Conservation (phyloP, 1,140 invertebrate species). For the Calliopsis andreniformis region DNA sequence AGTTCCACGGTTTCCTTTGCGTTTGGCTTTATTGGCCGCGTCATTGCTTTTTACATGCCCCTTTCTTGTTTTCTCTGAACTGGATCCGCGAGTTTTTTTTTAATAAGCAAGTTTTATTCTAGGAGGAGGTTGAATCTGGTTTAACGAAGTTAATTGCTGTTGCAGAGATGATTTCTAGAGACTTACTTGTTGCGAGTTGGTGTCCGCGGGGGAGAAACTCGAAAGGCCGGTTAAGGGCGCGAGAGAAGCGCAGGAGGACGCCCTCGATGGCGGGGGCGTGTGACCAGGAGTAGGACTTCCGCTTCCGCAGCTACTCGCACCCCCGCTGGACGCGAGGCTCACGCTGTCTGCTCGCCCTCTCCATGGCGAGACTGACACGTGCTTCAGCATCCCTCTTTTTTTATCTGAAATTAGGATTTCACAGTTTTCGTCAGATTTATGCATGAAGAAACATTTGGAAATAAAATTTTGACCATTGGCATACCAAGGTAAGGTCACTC, state of each 20-base stretch:
- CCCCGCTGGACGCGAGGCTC: constrained; percentile 88
- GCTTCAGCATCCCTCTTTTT: constrained; percentile 88
- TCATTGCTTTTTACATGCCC: constrained; percentile 56
- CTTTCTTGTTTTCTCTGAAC: constrained; percentile 25
- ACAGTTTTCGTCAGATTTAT: neutral
- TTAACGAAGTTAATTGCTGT: neutral
- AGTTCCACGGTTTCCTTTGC: constrained; percentile 55
- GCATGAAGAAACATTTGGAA: too few species aligned
- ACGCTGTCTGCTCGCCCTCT: constrained; percentile 90
- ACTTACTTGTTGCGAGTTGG: constrained; percentile 75
- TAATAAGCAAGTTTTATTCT: too few species aligned
- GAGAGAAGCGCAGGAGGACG: constrained; percentile 78
- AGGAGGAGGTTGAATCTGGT: too few species aligned
- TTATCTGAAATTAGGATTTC: constrained; percentile 43
- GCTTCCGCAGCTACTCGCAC: constrained; percentile 84
- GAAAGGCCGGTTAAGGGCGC: constrained; percentile 77
- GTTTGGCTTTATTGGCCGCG: constrained; percentile 53
- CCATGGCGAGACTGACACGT: constrained; percentile 93
- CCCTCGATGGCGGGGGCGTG: constrained; percentile 79
- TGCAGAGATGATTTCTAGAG: neutral
- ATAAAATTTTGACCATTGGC: too few species aligned
- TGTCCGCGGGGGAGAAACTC: constrained; percentile 76
- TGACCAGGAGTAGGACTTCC: constrained; percentile 79
- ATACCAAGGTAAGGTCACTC: too few species aligned
- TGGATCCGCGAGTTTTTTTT: neutral